Percentiles rank a stretch among this genome's conserved stretches.
Evolutionary conservation across 2,113 vertebrate genomes (phyloP).

Genomic region (Lonchura striata): DNA sequence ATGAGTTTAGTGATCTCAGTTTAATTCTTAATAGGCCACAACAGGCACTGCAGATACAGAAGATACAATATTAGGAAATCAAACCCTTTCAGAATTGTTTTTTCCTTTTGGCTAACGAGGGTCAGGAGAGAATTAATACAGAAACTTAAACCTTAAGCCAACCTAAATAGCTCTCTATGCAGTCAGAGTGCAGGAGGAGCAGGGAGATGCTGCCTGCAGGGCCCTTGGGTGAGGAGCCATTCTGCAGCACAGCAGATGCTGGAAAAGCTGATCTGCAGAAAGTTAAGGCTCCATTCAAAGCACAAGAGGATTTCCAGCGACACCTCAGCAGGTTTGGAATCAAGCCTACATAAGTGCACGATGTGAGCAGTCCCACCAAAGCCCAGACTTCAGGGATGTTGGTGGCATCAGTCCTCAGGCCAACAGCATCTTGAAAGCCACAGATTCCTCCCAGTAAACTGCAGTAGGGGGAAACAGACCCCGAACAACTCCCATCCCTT

Average conservation of each 20-base stretch:
- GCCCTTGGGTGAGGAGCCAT: neutral
- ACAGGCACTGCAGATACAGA: constrained; percentile 49
- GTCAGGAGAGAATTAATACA: constrained; percentile 63
- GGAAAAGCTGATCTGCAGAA: constrained; percentile 30
- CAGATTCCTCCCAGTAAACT: neutral
- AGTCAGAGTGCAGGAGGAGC: neutral
- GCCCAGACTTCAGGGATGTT: neutral
- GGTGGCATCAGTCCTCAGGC: neutral
- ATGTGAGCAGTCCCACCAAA: neutral
- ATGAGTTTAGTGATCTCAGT: constrained; percentile 69
- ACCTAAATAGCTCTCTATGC: neutral
- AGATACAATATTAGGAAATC: constrained; percentile 51
- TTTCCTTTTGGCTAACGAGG: constrained; percentile 68
- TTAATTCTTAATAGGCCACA: constrained; percentile 74
- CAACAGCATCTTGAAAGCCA: neutral
- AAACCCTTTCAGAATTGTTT: constrained; percentile 60
- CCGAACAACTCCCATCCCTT: neutral
- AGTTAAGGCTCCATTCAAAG: neutral
- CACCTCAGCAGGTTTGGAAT: constrained; percentile 11
- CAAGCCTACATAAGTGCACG: neutral
- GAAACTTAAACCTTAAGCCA: constrained; percentile 38
- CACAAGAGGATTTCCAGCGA: neutral
- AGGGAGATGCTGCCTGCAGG: neutral
- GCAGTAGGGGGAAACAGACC: neutral
- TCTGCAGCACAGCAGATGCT: neutral